Base-by-base conservation (phyloP, 2,888 invertebrate species). In the Drosophila silvestris region DNA sequence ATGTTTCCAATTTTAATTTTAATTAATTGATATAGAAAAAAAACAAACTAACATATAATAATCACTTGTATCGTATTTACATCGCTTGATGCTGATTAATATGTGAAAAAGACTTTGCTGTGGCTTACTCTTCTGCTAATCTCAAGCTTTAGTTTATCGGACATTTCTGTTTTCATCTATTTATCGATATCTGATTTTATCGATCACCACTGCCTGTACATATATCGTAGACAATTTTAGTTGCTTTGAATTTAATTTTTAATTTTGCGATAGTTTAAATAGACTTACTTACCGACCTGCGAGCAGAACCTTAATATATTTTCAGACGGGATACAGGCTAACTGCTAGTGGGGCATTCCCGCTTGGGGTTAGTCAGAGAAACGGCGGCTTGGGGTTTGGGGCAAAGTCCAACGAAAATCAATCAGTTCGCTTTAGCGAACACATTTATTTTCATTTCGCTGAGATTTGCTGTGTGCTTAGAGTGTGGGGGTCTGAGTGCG, bases 361-460 rank as follows among this genome's bases (percentile, higher is more conserved):
- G 26, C 5, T 14, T 33, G n/a, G 5, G 10, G 5, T 28, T 51
- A 41, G 30, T 22, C 32, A 19, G 28, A 2, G 33, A 14, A 22
- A 5, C 2, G 14, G 12, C 19, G 35, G 22, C 16, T 22, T 7
- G 33, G 47, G 19, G 12, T 14, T 3, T 35, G 56, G 66, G 62
- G 58, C 33, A 44, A 58, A 66, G 67, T 79, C 57, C 54, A 78
- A 75, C 65, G 76, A 90, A 92, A 93, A 93, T 93, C 93, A 93
- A 93, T 93, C 93, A 92, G 81, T 83, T 89, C 90, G 82, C 89
- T 92, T 91, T 89, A 92, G 91, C 88, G 83, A 84, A 87, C 82
- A 79, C 92, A 92, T 92, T 92, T 92, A 92, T 92, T 90, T 93
- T 90, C 91, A 92, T 92, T 85, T 85, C 73, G 75, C 84, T 58